These are phyloP conservation scores for Himalopsyche phryganea DNA, from an alignment of 1,140 invertebrate genomes.

Conservation along the genomic window DNA sequence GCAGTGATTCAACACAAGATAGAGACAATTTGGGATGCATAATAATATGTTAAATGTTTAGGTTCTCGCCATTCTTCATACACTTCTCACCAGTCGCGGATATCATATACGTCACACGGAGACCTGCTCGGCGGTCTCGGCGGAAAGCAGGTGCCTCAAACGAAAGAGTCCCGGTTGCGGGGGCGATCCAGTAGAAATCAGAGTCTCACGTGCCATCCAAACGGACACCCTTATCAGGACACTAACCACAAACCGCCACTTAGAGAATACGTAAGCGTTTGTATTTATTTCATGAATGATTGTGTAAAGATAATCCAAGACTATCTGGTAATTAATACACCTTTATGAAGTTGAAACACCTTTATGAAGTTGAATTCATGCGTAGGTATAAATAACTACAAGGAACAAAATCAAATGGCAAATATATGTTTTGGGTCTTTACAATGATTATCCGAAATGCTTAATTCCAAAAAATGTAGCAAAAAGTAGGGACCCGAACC, in stretches of 20 bases:
- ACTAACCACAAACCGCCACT: slow-evolving; percentile 66
- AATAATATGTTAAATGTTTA: slow-evolving; percentile 37
- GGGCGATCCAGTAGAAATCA: slow-evolving; percentile 70
- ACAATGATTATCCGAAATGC: too few species aligned
- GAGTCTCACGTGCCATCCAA: slow-evolving; percentile 56
- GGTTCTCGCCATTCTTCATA: slow-evolving; percentile 89
- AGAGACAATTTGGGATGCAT: background rate
- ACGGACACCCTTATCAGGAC: slow-evolving; percentile 51
- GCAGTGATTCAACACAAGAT: too few species aligned
- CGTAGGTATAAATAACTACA: too few species aligned
- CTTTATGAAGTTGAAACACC: too few species aligned
- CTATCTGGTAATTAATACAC: too few species aligned
- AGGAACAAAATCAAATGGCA: too few species aligned
- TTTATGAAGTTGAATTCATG: too few species aligned
- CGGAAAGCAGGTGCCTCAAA: slow-evolving; percentile 55
- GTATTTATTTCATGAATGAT: background rate
- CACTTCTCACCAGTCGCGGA: slow-evolving; percentile 86
- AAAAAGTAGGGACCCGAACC: too few species aligned
- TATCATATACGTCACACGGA: slow-evolving; percentile 91
- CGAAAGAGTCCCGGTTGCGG: slow-evolving; percentile 79
- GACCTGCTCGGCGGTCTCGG: slow-evolving; percentile 73
- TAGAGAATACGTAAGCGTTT: slow-evolving; percentile 65
- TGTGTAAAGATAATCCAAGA: too few species aligned
- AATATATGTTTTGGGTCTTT: too few species aligned
- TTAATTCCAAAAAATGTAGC: too few species aligned